A percentile compares a stretch with the other conserved stretches of the same genome.
Evolutionary conservation across 2,888 invertebrate species (phyloP).

Genomic region (Coenonympha glycerion): DNA sequence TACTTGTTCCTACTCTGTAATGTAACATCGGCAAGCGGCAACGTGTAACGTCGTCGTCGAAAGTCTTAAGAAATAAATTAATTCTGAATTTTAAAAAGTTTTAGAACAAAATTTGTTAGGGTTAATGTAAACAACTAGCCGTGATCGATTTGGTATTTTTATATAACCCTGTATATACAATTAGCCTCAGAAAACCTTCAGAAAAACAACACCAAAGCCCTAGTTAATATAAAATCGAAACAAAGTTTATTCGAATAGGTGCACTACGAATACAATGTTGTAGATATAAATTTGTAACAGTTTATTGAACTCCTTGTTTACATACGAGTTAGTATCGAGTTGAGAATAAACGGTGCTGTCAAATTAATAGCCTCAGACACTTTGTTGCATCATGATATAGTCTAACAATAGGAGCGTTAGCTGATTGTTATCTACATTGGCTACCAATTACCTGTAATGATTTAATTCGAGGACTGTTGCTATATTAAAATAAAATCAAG

Average conservation of each 20-base stretch:
- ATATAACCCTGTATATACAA: too few species aligned
- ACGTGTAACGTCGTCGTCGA: too few species aligned
- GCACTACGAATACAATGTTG: neutral
- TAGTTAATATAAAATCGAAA: neutral
- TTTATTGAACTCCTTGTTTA: slow-evolving; percentile 9
- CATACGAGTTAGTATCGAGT: neutral
- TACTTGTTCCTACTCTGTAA: too few species aligned
- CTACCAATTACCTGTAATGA: neutral
- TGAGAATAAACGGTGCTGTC: slow-evolving; percentile 1
- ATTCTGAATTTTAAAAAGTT: too few species aligned
- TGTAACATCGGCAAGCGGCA: too few species aligned
- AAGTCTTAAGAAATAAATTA: too few species aligned
- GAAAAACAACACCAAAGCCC: neutral
- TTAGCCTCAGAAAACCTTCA: too few species aligned
- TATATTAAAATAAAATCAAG: neutral
- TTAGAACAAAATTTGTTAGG: too few species aligned
- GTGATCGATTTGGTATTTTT: too few species aligned
- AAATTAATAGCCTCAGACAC: neutral
- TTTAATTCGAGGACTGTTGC: too few species aligned
- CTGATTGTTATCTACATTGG: neutral
- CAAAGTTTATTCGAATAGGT: neutral
- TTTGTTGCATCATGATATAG: neutral
- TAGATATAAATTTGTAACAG: neutral
- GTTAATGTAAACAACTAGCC: too few species aligned
- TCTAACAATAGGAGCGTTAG: neutral